A percentile compares a stretch with the other conserved stretches of the same genome.
Conservation (phyloP, 2,113 vertebrate species). For the Paramormyrops kingsleyae region DNA sequence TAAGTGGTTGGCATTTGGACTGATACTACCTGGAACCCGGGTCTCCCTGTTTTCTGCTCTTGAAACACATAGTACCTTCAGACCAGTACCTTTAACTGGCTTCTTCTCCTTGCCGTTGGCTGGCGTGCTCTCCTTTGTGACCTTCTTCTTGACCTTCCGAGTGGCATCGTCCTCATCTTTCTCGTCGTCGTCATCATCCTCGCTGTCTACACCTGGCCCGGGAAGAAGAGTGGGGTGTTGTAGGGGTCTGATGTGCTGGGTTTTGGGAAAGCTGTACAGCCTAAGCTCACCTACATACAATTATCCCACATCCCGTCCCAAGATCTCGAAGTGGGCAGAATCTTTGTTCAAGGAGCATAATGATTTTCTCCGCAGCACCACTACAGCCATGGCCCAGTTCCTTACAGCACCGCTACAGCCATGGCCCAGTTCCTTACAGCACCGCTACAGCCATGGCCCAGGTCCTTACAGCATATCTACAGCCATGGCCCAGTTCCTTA, state of each 20-base stretch:
- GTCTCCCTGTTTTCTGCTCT: background rate
- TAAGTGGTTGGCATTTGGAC: background rate
- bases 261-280: background rate
- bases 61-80: background rate
- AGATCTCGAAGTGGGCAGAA: background rate
- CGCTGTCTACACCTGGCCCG: slow-evolving; percentile 11
- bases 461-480: background rate
- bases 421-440: background rate
- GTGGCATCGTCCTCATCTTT: slow-evolving; percentile 21
- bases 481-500: background rate
- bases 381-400: background rate
- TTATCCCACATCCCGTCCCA: background rate
- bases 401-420: slow-evolving; percentile 2
- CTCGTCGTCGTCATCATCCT: slow-evolving; percentile 29
- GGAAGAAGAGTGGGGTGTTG: background rate
- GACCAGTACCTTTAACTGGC: slow-evolving; percentile 29
- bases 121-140: slow-evolving; percentile 18
- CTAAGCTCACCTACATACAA: background rate
- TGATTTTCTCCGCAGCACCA: background rate
- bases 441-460: too few relatives aligned
- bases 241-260: background rate
- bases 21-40: background rate
- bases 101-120: slow-evolving; percentile 26
- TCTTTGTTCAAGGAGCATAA: background rate
- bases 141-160: slow-evolving; percentile 32